Evolutionary conservation across 2,888 invertebrate species (phyloP).

Genomic region (Athetis lepigone): DNA sequence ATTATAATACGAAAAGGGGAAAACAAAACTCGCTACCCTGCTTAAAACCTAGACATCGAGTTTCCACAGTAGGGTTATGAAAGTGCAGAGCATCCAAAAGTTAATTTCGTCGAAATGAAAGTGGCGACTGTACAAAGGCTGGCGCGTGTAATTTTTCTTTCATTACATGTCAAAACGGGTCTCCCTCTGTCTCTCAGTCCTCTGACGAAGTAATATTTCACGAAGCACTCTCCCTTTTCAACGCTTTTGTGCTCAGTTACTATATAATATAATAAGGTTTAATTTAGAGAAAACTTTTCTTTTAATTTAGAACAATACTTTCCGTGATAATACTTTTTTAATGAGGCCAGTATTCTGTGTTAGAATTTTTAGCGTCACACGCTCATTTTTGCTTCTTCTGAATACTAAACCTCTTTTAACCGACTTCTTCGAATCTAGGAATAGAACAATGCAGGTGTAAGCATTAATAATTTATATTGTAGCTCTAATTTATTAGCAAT

Average conservation of each 20-base stretch:
- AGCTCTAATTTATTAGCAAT: constrained; percentile 52
- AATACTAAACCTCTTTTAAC: constrained; percentile 46
- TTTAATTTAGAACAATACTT: constrained; percentile 57
- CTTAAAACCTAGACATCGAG: constrained; percentile 37
- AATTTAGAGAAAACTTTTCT: constrained; percentile 53
- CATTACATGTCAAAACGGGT: constrained; percentile 77
- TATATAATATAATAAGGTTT: constrained; percentile 62
- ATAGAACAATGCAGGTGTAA: constrained; percentile 54
- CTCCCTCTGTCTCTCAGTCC: constrained; percentile 45
- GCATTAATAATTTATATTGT: constrained; percentile 58
- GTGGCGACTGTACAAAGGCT: constrained; percentile 70
- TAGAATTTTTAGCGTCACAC: constrained; percentile 22
- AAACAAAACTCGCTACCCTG: constrained; percentile 21
- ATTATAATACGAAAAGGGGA: background rate
- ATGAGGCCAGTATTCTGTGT: background rate
- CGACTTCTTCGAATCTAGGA: constrained; percentile 54
- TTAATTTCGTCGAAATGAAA: constrained; percentile 79
- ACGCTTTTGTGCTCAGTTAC: constrained; percentile 54
- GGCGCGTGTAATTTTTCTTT: constrained; percentile 79
- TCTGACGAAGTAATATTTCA: constrained; percentile 66
- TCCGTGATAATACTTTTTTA: constrained; percentile 10
- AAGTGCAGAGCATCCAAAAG: constrained; percentile 68
- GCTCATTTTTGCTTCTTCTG: constrained; percentile 28
- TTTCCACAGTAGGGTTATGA: constrained; percentile 41
- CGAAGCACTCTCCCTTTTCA: constrained; percentile 58